phyloP scores from a whole-genome alignment of 2,113 vertebrate species.

The Ciconia maguari region DNA sequence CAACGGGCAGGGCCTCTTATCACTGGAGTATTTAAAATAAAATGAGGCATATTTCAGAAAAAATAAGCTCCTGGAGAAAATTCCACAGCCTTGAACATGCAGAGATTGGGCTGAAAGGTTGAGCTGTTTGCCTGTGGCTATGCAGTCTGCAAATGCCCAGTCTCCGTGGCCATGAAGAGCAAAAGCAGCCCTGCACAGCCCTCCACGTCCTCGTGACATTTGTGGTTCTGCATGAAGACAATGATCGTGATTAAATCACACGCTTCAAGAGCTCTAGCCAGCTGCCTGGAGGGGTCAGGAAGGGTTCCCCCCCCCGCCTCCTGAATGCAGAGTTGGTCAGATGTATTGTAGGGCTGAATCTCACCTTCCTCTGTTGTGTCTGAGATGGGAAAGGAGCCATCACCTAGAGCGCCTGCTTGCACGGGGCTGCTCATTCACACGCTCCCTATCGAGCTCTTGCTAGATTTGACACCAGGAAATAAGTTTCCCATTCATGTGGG shows the following conservation, averaged over 20 bases:
- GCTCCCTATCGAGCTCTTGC: fast-evolving
- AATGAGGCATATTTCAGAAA: background rate
- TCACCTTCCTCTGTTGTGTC: background rate
- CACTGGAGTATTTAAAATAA: background rate
- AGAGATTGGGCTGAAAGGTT: background rate
- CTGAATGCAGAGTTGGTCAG: background rate
- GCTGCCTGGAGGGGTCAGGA: background rate
- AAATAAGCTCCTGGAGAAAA: background rate
- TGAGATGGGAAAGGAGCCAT: background rate
- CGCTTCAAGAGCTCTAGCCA: constrained; percentile 11
- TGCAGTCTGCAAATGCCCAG: fast-evolving
- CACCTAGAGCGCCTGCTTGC: background rate
- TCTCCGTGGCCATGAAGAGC: fast-evolving
- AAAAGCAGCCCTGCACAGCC: background rate
- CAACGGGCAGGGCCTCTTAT: background rate
- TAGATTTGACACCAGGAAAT: background rate
- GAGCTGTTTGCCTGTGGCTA: background rate
- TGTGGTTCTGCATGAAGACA: background rate
- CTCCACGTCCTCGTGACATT: background rate
- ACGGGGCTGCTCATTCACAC: background rate
- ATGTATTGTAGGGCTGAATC: background rate
- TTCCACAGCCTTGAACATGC: background rate
- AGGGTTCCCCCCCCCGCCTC: background rate
- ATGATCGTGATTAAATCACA: constrained; percentile 61
- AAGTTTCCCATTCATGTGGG: background rate